A percentile compares a stretch with the other conserved stretches of the same genome.
Evolutionary conservation across 2,797 vertebrate species (phyloP).

Genomic region (Poeciliopsis turneri): DNA sequence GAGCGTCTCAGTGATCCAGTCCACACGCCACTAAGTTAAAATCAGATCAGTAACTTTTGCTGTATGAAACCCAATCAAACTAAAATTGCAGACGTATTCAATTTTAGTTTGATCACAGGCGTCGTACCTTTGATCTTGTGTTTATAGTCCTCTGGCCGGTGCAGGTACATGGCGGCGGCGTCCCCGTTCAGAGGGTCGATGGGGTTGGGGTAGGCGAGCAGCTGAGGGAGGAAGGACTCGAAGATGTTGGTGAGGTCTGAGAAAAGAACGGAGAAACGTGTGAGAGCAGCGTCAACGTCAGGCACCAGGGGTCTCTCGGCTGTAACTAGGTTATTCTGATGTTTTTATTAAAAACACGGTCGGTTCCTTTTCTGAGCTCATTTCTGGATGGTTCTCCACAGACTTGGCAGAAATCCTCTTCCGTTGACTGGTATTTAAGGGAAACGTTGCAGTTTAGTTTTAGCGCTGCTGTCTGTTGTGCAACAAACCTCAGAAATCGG

Average conservation of each 20-base stretch:
- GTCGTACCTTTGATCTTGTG: conserved; percentile 97
- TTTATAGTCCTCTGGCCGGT: conserved; percentile 98
- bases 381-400: neutral
- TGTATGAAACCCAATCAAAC: neutral
- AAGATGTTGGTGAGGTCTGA: conserved; percentile 98
- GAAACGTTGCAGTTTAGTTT: neutral
- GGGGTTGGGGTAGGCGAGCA: conserved; percentile 97
- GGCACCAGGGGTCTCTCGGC: conserved; percentile 36
- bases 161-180: conserved; percentile 98
- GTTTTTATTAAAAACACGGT: neutral
- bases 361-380: neutral
- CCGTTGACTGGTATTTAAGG: neutral
- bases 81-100: neutral
- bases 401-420: neutral
- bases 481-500: neutral
- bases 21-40: neutral
- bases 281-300: conserved; percentile 2
- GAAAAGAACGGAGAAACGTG: conserved; percentile 66
- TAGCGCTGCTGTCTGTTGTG: neutral
- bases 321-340: neutral
- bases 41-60: neutral
- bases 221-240: conserved; percentile 98
- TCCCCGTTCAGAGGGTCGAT: conserved; percentile 96
- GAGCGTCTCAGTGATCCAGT: neutral
- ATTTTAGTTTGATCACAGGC: too few species aligned